Base-by-base conservation (phyloP, 1,140 invertebrate species). In the Leptinotarsa defecta region DNA sequence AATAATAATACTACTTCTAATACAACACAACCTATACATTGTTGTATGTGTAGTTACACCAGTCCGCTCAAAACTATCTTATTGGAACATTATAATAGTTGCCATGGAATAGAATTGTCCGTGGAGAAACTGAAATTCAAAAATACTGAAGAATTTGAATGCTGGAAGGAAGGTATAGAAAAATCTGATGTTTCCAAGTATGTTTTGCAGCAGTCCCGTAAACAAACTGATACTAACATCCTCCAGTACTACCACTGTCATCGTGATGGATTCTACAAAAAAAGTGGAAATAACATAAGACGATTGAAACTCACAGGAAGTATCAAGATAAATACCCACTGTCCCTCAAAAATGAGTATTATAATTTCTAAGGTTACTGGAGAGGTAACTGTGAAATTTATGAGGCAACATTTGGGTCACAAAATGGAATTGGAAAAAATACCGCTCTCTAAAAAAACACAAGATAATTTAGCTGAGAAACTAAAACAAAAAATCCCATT, bases 211-310 rank as follows among this genome's bases (percentile, higher is more conserved):
- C 62, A 63, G 19, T 19, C 19, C 4, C 19, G 19, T 13, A 63
- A 63, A 63, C 62, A 63, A 63, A 63, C 62, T 19, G 22, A 19
- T 63, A 63, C 19, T 63, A 19, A 63, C 19, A 63, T 63, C 22
- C 19, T 63, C 13, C 62, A 63, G 19, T 63, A 19, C 13, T 63
- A 63, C 3, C 62, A 22, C 62, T 63, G 62, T 22, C 13, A 63
- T 22, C 62, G 62, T 19, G 62, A 63, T 63, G 62, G 62, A 19
- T 63, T 63, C 22, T 63, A 63, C 13, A 63, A 63, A 63, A 63
- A 19, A 19, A 19, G 62, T 63, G 62, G 62, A 63, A 63, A 63
- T 19, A 19, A 63, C 19, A 13, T 63, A 1, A 19, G 62, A 0
- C 62, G 62, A 22, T 63, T 63, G 13, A 63, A 63, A 22, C 22